A percentile compares a stretch with the other conserved stretches of the same genome.
phyloP scores from a whole-genome alignment of 1,140 invertebrate genomes.

The Cecropterus lyciades region DNA sequence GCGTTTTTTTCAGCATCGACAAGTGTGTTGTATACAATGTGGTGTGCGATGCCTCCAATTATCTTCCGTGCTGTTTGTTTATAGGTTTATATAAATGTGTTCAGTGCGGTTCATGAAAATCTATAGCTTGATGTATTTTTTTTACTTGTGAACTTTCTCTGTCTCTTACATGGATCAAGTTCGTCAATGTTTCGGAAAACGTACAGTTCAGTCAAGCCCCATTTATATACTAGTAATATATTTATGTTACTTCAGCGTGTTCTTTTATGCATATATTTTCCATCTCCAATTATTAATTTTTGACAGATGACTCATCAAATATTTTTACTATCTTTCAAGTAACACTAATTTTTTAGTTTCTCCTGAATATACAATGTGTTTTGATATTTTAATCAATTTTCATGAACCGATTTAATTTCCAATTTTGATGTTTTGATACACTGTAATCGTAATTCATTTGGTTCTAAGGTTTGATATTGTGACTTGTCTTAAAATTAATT shows the following conservation, averaged over 20 bases:
- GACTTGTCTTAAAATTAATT: constrained; percentile 66
- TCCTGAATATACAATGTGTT: too few relatives aligned
- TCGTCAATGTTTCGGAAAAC: too few relatives aligned
- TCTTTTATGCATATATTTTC: too few relatives aligned
- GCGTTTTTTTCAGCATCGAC: constrained; percentile 25
- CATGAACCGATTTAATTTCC: constrained; percentile 49
- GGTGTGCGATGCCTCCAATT: constrained; percentile 37
- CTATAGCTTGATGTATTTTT: constrained; percentile 11
- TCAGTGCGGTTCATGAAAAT: constrained; percentile 47
- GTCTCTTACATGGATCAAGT: background rate
- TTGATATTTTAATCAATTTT: too few relatives aligned
- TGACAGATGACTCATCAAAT: too few relatives aligned
- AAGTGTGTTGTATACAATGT: constrained; percentile 40
- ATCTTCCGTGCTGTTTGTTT: constrained; percentile 41
- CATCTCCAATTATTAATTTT: too few relatives aligned
- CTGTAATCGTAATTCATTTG: constrained; percentile 51
- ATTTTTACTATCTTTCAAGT: too few relatives aligned
- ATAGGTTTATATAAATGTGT: constrained; percentile 35
- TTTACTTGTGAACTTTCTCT: background rate
- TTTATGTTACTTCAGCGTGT: too few relatives aligned
- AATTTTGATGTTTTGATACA: constrained; percentile 64
- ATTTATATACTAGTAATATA: too few relatives aligned
- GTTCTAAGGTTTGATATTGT: constrained; percentile 77
- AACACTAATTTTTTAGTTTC: too few relatives aligned
- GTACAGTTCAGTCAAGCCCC: too few relatives aligned